Evolutionary conservation across 2,797 vertebrate species (phyloP).

Genomic region (Nyctalus aviator): DNA sequence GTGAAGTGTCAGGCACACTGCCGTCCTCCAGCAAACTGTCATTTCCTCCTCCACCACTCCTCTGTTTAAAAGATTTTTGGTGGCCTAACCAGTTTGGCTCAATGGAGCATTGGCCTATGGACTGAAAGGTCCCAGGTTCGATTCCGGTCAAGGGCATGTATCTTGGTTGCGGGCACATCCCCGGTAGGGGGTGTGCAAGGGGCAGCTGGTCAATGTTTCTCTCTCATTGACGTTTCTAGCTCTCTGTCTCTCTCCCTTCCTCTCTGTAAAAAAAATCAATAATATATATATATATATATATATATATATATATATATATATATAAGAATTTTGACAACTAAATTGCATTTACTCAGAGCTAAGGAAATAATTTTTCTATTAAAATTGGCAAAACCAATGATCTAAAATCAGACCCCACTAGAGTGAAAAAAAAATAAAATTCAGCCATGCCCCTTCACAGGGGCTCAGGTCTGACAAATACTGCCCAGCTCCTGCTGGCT

Average conservation of each 20-base stretch:
- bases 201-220: too few relatives aligned
- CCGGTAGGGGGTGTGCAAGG: too few relatives aligned
- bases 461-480: not conserved
- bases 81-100: too few relatives aligned
- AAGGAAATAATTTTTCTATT: not conserved
- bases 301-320: too few relatives aligned
- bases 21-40: not conserved
- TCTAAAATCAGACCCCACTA: not conserved
- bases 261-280: too few relatives aligned
- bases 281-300: too few relatives aligned
- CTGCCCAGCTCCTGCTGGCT: not conserved
- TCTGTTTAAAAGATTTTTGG: constrained; percentile 31
- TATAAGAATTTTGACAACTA: not conserved
- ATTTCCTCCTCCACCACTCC: not conserved
- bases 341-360: constrained; percentile 20
- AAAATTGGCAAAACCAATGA: not conserved
- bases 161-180: too few relatives aligned
- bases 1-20: not conserved
- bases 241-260: too few relatives aligned
- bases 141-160: too few relatives aligned
- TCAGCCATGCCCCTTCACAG: not conserved
- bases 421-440: not conserved
- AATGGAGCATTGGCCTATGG: too few relatives aligned
- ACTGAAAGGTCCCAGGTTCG: too few relatives aligned
- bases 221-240: too few relatives aligned